Evolutionary conservation across 2,888 invertebrate species (phyloP).

Genomic region (Pristionchus entomophagus): DNA sequence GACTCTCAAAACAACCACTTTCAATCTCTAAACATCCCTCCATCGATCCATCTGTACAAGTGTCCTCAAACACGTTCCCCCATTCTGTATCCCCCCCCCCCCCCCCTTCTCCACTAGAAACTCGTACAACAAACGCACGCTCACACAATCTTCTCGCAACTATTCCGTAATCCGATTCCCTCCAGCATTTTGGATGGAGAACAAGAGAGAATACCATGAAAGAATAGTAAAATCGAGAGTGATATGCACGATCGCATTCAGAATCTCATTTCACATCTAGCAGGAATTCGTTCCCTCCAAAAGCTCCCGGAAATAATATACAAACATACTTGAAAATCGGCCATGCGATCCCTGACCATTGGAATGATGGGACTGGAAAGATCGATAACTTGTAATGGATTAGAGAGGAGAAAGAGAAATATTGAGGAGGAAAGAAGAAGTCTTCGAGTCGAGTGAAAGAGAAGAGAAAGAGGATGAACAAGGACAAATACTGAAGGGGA

Average conservation of each 20-base stretch:
- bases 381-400: constrained; percentile 20
- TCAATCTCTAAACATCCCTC: neutral
- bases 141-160: constrained; percentile 11
- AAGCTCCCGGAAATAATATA: neutral
- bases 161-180: neutral
- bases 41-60: neutral
- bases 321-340: constrained; percentile 41
- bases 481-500: neutral
- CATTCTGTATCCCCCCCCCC: constrained; percentile 2
- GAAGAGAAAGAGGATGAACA: neutral
- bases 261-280: neutral
- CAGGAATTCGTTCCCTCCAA: neutral
- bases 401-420: constrained; percentile 3
- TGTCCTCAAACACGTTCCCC: constrained; percentile 13
- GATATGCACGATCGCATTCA: neutral
- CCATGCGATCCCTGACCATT: constrained; percentile 40
- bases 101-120: constrained; percentile 3
- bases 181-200: constrained; percentile 65
- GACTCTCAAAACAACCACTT: constrained; percentile 54
- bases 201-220: neutral
- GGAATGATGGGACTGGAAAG: neutral
- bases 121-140: neutral
- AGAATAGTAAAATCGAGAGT: neutral
- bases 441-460: neutral
- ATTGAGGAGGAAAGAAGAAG: constrained; percentile 26